Evolutionary conservation across 2,888 invertebrate species (phyloP).

Genomic region (Capitulum mitella): DNA sequence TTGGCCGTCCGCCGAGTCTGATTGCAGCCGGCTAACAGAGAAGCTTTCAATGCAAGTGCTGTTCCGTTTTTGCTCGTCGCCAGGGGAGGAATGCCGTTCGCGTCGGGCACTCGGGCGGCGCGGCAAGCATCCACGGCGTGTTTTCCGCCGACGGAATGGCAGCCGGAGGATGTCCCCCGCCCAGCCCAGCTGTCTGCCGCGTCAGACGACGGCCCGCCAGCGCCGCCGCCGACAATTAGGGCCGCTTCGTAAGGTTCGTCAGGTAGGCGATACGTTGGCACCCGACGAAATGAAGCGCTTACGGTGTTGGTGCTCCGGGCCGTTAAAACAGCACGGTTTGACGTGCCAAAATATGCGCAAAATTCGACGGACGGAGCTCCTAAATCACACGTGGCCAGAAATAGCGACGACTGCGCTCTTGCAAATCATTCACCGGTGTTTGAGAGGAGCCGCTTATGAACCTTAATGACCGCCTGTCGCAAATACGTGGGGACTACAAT

Average conservation of each 20-base stretch:
- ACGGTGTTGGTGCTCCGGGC: too few species aligned
- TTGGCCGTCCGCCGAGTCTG: not conserved
- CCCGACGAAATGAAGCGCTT: not conserved
- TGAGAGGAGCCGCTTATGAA: not conserved
- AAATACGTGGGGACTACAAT: not conserved
- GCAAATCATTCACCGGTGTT: not conserved
- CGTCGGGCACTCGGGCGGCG: not conserved
- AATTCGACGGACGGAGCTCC: not conserved
- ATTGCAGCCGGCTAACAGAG: not conserved
- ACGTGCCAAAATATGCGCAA: not conserved
- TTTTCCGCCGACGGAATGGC: not conserved
- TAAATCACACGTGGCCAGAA: not conserved
- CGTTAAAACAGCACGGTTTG: not conserved
- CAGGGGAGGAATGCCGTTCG: not conserved
- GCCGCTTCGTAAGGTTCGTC: not conserved
- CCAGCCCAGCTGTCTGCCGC: not conserved
- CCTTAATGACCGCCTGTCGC: not conserved
- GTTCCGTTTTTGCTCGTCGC: not conserved
- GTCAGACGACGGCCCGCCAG: not conserved
- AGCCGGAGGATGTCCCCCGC: not conserved
- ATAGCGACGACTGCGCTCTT: not conserved
- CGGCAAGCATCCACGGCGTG: slow-evolving; percentile 2
- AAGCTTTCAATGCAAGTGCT: not conserved
- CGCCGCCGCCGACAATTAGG: not conserved
- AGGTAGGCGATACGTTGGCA: not conserved